phyloP scores from a whole-genome alignment of 1,140 invertebrate genomes.

The Varroa destructor region DNA sequence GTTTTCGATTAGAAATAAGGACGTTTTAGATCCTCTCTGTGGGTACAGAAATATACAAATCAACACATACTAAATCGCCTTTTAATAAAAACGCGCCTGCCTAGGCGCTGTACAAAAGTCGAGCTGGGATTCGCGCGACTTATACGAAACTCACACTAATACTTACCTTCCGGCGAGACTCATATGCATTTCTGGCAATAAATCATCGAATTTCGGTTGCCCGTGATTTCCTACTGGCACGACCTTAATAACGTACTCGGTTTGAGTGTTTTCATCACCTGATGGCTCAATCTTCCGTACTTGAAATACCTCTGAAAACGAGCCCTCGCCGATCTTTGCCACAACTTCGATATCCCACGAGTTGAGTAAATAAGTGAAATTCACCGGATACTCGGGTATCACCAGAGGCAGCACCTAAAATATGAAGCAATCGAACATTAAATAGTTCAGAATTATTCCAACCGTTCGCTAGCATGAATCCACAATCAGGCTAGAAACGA shows the following conservation, averaged over 20 bases:
- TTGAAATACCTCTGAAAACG: conserved; percentile 13
- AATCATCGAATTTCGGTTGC: conserved; percentile 3
- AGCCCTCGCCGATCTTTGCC: conserved; percentile 12
- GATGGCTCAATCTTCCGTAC: not conserved
- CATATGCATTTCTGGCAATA: conserved; percentile 14
- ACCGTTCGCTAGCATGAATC: too few relatives aligned
- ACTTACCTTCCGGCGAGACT: conserved; percentile 18
- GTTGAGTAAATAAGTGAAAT: conserved; percentile 5
- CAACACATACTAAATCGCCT: too few relatives aligned
- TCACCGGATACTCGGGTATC: conserved; percentile 18
- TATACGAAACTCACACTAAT: too few relatives aligned
- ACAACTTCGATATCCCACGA: not conserved
- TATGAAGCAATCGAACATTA: too few relatives aligned
- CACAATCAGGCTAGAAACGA: too few relatives aligned
- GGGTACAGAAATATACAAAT: too few relatives aligned
- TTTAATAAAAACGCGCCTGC: too few relatives aligned
- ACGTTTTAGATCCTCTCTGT: too few relatives aligned
- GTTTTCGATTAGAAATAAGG: too few relatives aligned
- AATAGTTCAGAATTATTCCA: too few relatives aligned
- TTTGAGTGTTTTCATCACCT: not conserved
- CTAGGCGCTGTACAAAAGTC: too few relatives aligned
- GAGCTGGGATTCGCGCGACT: too few relatives aligned
- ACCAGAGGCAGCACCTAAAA: not conserved
- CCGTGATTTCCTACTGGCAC: not conserved
- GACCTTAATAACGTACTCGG: not conserved